Evolutionary conservation across 2,797 vertebrate genomes (phyloP).

Genomic region (Picus viridis): DNA sequence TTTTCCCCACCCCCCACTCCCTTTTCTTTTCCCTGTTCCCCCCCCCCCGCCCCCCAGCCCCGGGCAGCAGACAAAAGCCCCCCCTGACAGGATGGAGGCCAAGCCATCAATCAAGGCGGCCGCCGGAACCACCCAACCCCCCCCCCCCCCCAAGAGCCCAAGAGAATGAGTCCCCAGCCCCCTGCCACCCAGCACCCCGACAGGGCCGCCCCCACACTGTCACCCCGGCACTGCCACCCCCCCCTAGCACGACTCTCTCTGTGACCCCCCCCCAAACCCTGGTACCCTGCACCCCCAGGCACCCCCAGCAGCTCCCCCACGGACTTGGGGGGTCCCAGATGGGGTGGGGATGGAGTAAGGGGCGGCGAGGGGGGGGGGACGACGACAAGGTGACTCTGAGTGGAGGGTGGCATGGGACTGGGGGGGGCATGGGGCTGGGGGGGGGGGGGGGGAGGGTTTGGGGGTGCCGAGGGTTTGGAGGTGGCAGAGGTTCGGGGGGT

Average conservation of each 20-base stretch:
- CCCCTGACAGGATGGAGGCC: constrained; percentile 82
- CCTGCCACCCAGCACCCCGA: constrained; percentile 62
- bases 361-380: background rate
- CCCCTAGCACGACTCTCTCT: background rate
- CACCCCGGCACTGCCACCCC: background rate
- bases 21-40: constrained; percentile 24
- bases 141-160: constrained; percentile 69
- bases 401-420: background rate
- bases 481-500: background rate
- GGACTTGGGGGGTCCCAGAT: background rate
- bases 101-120: constrained; percentile 90
- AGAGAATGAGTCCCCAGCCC: constrained; percentile 82
- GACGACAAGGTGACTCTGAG: background rate
- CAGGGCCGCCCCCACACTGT: background rate
- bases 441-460: background rate
- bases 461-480: too few relatives aligned
- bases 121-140: constrained; percentile 82
- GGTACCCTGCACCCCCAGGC: background rate
- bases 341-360: background rate
- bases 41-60: background rate
- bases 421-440: background rate
- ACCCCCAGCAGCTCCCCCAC: background rate
- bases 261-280: too few relatives aligned
- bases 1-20: too few relatives aligned
- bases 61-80: constrained; percentile 80